phyloP scores from a whole-genome alignment of 2,113 vertebrate genomes.

The Miniopterus natalensis region DNA sequence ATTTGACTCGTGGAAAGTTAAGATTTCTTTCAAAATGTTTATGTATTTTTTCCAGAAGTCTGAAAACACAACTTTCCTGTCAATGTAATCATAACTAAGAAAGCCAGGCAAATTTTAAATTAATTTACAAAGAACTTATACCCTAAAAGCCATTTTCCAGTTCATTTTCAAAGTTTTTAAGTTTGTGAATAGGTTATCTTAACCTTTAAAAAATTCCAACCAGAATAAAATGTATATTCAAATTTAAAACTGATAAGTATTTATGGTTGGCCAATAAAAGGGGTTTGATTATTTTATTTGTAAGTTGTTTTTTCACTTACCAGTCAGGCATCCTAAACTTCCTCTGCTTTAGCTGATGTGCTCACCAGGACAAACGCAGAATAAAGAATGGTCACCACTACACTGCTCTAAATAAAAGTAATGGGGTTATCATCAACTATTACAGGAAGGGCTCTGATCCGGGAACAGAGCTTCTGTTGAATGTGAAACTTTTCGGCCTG shows the following conservation, averaged over 20 bases:
- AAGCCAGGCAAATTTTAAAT: conserved; percentile 7
- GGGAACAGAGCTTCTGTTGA: conserved; percentile 24
- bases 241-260: conserved; percentile 29
- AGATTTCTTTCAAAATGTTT: conserved; percentile 21
- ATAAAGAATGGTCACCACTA: conserved; percentile 32
- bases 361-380: conserved; percentile 30
- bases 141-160: neutral
- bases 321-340: neutral
- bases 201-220: neutral
- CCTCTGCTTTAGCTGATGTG: conserved; percentile 29
- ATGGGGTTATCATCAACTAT: conserved; percentile 26
- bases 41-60: neutral
- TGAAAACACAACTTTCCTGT: conserved; percentile 23
- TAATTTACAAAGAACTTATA: neutral
- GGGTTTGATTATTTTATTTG: conserved; percentile 31
- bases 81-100: conserved; percentile 37
- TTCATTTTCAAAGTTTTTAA: conserved; percentile 22
- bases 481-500: neutral
- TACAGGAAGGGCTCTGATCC: conserved; percentile 56
- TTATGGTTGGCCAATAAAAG: neutral
- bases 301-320: conserved; percentile 61
- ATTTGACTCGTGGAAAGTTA: conserved; percentile 33
- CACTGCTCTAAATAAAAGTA: conserved; percentile 17
- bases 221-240: conserved; percentile 48
- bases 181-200: neutral